Evolutionary conservation across 2,888 invertebrate species (phyloP).

Genomic region (Octonoba sinensis): DNA sequence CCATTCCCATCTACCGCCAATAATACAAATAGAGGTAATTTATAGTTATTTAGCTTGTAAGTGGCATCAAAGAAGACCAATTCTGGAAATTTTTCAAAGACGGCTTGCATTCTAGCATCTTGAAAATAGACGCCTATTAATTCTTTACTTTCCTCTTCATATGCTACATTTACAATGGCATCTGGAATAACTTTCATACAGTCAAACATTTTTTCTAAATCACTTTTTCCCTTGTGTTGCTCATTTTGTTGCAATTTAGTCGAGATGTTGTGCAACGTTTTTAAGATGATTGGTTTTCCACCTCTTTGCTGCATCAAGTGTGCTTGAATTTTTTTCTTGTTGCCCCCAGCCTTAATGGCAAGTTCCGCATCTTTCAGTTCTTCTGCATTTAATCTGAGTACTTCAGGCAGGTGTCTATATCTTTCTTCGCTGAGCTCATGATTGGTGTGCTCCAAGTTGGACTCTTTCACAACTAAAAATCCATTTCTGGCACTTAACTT

Average conservation of each 20-base stretch:
- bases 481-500: neutral
- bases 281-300: constrained; percentile 12
- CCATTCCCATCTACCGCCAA: constrained; percentile 15
- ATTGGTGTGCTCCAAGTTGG: neutral
- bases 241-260: constrained; percentile 14
- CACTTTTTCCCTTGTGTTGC: neutral
- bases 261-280: constrained; percentile 3
- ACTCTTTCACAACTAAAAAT: neutral
- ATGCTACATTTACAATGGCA: too few relatives aligned
- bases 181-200: too few relatives aligned
- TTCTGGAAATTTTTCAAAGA: constrained; percentile 9
- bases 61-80: constrained; percentile 11
- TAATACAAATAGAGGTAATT: constrained; percentile 15
- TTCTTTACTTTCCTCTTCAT: constrained; percentile 17
- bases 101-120: neutral
- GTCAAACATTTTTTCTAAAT: constrained; percentile 8
- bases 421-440: constrained; percentile 9
- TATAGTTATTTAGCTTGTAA: constrained; percentile 13
- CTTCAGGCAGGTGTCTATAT: constrained; percentile 11
- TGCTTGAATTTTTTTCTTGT: too few relatives aligned
- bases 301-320: neutral
- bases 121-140: constrained; percentile 15
- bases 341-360: too few relatives aligned
- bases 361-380: too few relatives aligned
- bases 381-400: constrained; percentile 9